Evolutionary conservation across 1,140 invertebrate genomes (phyloP).

Genomic region (Euborellia annulipes): DNA sequence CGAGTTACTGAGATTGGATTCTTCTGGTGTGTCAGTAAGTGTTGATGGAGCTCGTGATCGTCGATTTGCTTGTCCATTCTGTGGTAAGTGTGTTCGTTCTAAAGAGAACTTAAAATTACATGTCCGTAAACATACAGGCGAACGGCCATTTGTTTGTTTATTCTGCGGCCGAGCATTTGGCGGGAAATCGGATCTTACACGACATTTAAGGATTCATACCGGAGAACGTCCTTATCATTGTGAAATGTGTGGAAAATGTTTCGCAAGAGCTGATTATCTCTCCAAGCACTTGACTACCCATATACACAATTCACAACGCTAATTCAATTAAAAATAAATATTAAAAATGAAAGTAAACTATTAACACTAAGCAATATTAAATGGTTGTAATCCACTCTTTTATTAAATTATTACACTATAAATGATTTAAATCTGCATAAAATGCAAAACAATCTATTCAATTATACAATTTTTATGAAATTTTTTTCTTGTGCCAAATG

Average conservation of each 20-base stretch:
- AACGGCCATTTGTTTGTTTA: slow-evolving; percentile 70
- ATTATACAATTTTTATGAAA: too few species aligned
- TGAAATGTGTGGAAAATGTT: slow-evolving; percentile 80
- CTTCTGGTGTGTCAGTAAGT: slow-evolving; percentile 19
- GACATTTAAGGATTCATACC: slow-evolving; percentile 71
- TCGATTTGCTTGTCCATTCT: slow-evolving; percentile 71
- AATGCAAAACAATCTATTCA: too few species aligned
- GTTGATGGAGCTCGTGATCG: slow-evolving; percentile 39
- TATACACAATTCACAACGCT: slow-evolving; percentile 39
- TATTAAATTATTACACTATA: too few species aligned
- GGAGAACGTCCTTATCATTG: slow-evolving; percentile 76
- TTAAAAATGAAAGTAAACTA: too few species aligned
- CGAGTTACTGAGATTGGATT: slow-evolving; percentile 41
- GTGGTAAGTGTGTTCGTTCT: slow-evolving; percentile 72
- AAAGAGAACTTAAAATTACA: slow-evolving; percentile 79
- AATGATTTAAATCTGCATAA: too few species aligned
- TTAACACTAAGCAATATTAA: too few species aligned
- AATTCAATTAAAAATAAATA: background rate
- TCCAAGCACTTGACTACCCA: slow-evolving; percentile 81
- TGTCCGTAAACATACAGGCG: slow-evolving; percentile 75
- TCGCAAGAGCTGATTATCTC: slow-evolving; percentile 75
- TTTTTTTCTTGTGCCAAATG: too few species aligned
- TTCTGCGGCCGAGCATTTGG: slow-evolving; percentile 76
- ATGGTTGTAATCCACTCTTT: too few species aligned
- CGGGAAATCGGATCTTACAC: slow-evolving; percentile 69